Evolutionary conservation across 2,113 vertebrate genomes (phyloP).

Genomic region (Protobothrops flavoviridis): DNA sequence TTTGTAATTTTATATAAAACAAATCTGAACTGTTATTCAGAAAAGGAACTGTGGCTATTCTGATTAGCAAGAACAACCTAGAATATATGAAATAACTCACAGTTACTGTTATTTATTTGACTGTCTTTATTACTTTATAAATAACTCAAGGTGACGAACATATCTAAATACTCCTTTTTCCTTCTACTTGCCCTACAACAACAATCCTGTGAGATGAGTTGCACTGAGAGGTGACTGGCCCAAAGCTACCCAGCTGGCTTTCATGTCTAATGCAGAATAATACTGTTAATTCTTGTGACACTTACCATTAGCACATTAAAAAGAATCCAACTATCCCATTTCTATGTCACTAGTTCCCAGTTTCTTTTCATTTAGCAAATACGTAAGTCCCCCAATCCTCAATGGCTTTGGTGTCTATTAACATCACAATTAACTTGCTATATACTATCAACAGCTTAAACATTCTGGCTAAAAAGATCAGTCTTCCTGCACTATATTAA

Average conservation of each 20-base stretch:
- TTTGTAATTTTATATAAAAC: background rate
- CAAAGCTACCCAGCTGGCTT: too few relatives aligned
- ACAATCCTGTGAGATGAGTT: too few relatives aligned
- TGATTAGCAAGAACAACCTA: background rate
- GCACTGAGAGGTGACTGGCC: too few relatives aligned
- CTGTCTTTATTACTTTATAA: background rate
- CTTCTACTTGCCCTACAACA: too few relatives aligned
- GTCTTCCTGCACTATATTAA: background rate
- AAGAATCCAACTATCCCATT: background rate
- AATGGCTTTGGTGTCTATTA: background rate
- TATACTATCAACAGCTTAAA: background rate
- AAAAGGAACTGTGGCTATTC: background rate
- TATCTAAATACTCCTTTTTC: too few relatives aligned
- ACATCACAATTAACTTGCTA: background rate
- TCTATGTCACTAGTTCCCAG: background rate
- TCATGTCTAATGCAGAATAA: too few relatives aligned
- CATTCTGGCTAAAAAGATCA: background rate
- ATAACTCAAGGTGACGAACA: too few relatives aligned
- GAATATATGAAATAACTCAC: background rate
- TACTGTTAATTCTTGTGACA: background rate
- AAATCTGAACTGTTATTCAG: background rate
- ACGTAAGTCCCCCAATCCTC: background rate
- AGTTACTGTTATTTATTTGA: conserved; percentile 6
- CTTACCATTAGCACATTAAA: background rate
- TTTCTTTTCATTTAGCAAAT: background rate